Conservation (phyloP, 2,113 vertebrate genomes). For the Dasypus novemcinctus region DNA sequence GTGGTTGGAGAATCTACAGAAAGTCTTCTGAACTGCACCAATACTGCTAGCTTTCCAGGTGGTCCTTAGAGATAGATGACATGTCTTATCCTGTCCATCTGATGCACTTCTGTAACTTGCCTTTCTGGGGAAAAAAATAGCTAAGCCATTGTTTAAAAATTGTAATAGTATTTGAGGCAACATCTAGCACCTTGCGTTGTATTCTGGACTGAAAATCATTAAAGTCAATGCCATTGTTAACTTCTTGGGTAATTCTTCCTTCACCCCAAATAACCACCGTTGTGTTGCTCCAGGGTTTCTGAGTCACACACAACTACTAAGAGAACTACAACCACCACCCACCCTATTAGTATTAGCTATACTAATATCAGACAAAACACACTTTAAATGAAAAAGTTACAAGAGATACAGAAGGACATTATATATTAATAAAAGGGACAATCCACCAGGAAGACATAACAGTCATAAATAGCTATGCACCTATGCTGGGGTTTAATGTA, state of each 20-base stretch:
- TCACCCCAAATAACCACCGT: background rate
- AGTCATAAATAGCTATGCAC: too few relatives aligned
- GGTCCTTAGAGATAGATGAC: background rate
- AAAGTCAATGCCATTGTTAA: background rate
- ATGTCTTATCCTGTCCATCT: background rate
- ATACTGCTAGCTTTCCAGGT: background rate
- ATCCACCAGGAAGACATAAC: too few relatives aligned
- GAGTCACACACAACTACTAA: too few relatives aligned
- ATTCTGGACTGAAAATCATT: constrained; percentile 40
- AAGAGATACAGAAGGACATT: too few relatives aligned
- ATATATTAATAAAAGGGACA: too few relatives aligned
- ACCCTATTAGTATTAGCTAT: too few relatives aligned
- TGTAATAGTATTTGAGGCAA: background rate
- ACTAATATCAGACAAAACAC: too few relatives aligned
- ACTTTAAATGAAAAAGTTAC: too few relatives aligned
- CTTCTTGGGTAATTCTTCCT: background rate
- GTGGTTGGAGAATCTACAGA: too few relatives aligned
- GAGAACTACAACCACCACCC: too few relatives aligned
- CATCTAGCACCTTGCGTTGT: background rate
- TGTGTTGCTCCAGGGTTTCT: background rate
- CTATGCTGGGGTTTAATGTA: too few relatives aligned
- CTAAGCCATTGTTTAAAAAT: background rate
- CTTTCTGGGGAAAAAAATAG: background rate
- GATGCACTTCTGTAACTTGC: background rate
- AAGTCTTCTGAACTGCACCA: background rate